Conservation (phyloP, 2,888 invertebrate species). For the Callinectes sapidus region DNA sequence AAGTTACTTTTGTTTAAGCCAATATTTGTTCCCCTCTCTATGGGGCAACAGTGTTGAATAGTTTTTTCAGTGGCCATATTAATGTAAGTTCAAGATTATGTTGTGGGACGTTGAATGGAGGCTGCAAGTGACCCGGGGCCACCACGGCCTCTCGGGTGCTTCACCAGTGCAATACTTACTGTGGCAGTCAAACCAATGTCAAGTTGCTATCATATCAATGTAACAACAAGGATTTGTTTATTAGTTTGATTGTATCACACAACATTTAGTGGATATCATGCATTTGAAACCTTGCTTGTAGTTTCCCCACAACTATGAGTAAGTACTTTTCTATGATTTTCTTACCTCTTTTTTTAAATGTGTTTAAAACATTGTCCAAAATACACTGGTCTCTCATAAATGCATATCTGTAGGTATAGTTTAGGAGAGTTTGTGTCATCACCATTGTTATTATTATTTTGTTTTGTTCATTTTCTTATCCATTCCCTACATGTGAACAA, state of each 20-base stretch:
- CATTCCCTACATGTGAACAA: not conserved
- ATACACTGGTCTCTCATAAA: conserved; percentile 38
- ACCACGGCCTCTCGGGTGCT: conserved; percentile 36
- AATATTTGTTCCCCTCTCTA: conserved; percentile 58
- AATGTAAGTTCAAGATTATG: conserved; percentile 63
- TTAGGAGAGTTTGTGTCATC: not conserved
- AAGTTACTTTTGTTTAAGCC: conserved; percentile 57
- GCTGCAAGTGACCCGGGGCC: conserved; percentile 40
- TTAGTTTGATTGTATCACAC: conserved; percentile 22
- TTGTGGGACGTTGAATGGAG: conserved; percentile 43
- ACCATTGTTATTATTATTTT: not conserved
- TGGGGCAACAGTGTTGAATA: conserved; percentile 58
- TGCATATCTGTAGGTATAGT: not conserved
- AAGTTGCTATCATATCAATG: conserved; percentile 22
- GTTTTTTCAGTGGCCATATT: conserved; percentile 70
- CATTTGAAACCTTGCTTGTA: conserved; percentile 18
- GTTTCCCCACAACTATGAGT: not conserved
- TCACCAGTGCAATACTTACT: conserved; percentile 65
- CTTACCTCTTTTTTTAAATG: not conserved
- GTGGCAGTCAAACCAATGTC: conserved; percentile 40
- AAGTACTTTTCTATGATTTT: conserved; percentile 6
- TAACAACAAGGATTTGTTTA: conserved; percentile 27
- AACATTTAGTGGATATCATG: conserved; percentile 7
- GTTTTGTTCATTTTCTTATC: not conserved
- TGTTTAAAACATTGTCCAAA: not conserved